phyloP scores from a whole-genome alignment of 2,797 vertebrate species.

The Saxicola maurus region DNA sequence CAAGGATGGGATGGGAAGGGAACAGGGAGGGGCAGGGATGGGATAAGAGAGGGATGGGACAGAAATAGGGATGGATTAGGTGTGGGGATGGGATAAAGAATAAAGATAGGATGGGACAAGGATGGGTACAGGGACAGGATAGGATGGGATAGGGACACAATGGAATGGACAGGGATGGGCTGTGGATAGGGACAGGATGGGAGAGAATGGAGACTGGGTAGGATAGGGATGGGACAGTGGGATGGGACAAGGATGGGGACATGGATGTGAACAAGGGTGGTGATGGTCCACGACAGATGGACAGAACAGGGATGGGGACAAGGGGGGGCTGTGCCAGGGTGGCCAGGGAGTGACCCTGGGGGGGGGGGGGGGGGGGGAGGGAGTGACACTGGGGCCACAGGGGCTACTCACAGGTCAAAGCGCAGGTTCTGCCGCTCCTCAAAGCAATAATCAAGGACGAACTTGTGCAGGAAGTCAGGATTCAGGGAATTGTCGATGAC shows the following conservation, averaged over 20 bases:
- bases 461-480: slow-evolving; percentile 93
- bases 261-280: background rate
- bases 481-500: slow-evolving; percentile 95
- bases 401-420: slow-evolving; percentile 89
- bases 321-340: background rate
- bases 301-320: background rate
- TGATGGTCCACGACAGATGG: background rate
- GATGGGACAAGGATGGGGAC: background rate
- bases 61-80: no score
- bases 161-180: background rate
- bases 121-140: background rate
- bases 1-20: background rate
- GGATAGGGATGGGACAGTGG: background rate
- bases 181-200: background rate
- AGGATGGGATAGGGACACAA: background rate
- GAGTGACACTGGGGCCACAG: background rate
- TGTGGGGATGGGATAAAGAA: no score
- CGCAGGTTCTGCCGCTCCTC: slow-evolving; percentile 96
- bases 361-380: no score
- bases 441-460: slow-evolving; percentile 93
- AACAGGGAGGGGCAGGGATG: background rate
- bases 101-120: background rate
- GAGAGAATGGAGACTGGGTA: background rate
- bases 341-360: background rate
- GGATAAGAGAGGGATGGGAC: background rate